Percentiles rank a stretch among this genome's conserved stretches.
These are phyloP conservation scores for Agonopterix heracliana DNA, from an alignment of 2,888 invertebrate species.

Conservation along the genomic window DNA sequence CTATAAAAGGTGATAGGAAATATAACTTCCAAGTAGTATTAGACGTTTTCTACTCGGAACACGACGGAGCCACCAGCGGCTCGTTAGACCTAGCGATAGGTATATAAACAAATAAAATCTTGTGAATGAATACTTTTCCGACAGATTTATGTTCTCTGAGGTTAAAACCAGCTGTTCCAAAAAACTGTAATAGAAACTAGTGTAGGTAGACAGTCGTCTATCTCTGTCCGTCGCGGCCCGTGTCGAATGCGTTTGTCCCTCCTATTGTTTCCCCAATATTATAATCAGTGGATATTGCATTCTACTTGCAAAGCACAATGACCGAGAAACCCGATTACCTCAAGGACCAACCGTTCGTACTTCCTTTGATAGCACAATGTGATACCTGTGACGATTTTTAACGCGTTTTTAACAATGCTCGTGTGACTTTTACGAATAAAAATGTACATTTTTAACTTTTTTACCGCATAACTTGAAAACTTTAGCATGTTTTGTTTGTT, in stretches of 20 bases:
- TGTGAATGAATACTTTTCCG: constrained; percentile 1
- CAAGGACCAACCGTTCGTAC: constrained; percentile 29
- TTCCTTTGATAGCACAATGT: constrained; percentile 12
- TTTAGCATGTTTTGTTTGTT: constrained; percentile 24
- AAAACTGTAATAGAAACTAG: constrained; percentile 20
- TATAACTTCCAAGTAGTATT: not conserved
- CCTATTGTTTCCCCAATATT: constrained; percentile 36
- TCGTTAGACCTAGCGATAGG: too few relatives aligned
- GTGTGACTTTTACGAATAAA: not conserved
- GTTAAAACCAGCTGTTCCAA: constrained; percentile 28
- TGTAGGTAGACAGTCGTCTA: constrained; percentile 10
- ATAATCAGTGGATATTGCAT: constrained; percentile 52
- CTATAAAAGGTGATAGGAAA: not conserved
- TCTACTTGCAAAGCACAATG: constrained; percentile 35
- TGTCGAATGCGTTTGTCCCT: constrained; percentile 26
- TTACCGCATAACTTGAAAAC: not conserved
- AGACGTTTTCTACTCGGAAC: not conserved
- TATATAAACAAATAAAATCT: too few relatives aligned
- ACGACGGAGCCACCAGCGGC: too few relatives aligned
- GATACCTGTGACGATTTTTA: constrained; percentile 8
- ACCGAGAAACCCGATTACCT: constrained; percentile 30
- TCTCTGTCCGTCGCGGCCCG: constrained; percentile 23
- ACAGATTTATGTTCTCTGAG: constrained; percentile 14
- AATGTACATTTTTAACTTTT: not conserved
- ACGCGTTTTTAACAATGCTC: too few relatives aligned